Evolutionary conservation across 2,113 vertebrate species (phyloP).

Genomic region (Pangasianodon gigas): DNA sequence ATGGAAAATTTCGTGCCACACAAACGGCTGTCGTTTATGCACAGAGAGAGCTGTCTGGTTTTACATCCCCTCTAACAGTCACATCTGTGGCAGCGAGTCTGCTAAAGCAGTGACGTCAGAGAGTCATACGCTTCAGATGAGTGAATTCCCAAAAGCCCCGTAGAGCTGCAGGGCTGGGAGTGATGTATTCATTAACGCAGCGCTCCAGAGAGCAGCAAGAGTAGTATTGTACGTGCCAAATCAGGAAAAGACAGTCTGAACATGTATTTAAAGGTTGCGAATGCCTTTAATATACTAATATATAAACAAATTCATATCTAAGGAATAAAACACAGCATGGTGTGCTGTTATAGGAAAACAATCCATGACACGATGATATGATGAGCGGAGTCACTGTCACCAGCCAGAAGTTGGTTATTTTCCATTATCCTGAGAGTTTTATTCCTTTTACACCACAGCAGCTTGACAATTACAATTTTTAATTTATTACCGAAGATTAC

Average conservation of each 20-base stretch:
- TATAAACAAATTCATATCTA: no score
- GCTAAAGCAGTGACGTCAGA: neutral
- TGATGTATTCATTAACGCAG: neutral
- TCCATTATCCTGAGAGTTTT: no score
- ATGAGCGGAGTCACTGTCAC: no score
- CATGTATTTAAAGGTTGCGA: no score
- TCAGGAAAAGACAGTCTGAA: neutral
- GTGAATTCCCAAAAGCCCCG: neutral
- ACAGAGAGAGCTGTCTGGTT: neutral
- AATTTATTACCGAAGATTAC: neutral
- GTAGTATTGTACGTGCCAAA: neutral
- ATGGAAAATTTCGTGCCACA: neutral
- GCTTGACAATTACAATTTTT: no score
- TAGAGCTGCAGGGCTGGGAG: neutral
- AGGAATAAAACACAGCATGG: neutral
- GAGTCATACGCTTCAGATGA: constrained; percentile 21
- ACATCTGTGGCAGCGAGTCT: neutral
- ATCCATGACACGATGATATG: neutral
- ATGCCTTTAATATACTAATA: neutral
- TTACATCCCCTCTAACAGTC: neutral
- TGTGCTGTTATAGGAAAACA: neutral
- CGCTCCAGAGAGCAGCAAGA: neutral
- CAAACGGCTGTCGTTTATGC: neutral
- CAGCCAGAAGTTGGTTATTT: no score
- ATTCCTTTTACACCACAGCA: no score